A percentile compares a stretch with the other conserved stretches of the same genome.
Evolutionary conservation across 1,140 invertebrate genomes (phyloP).

Genomic region (Propsilocerus akamusi): DNA sequence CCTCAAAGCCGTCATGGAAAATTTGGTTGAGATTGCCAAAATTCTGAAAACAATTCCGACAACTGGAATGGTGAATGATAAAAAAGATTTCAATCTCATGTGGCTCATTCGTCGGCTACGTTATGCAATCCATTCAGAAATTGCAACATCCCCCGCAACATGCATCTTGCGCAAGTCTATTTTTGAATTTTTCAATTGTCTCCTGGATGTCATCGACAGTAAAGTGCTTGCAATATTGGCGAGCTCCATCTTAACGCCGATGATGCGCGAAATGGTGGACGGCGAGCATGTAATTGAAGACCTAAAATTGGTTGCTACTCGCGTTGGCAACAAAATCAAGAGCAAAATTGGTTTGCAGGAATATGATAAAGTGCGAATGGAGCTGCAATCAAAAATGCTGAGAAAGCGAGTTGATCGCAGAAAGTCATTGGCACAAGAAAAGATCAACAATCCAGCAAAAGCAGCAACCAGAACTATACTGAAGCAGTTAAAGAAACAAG

Average conservation of each 20-base stretch:
- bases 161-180: slow-evolving; percentile 31
- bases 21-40: slow-evolving; percentile 47
- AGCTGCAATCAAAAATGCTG: slow-evolving; percentile 32
- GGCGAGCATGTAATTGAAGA: slow-evolving; percentile 31
- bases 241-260: slow-evolving; percentile 35
- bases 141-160: slow-evolving; percentile 24
- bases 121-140: slow-evolving; percentile 37
- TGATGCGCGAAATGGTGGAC: slow-evolving; percentile 46
- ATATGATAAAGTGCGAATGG: slow-evolving; percentile 37
- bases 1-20: slow-evolving; percentile 48
- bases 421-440: slow-evolving; percentile 35
- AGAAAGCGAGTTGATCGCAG: slow-evolving; percentile 42
- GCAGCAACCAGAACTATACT: slow-evolving; percentile 51
- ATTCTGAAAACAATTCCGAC: slow-evolving; percentile 32
- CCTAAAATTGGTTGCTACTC: slow-evolving; percentile 37
- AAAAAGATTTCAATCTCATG: slow-evolving; percentile 17
- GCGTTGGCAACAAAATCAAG: slow-evolving; percentile 44
- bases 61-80: slow-evolving; percentile 12
- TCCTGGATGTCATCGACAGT: slow-evolving; percentile 32
- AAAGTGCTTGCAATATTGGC: slow-evolving; percentile 26
- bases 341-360: slow-evolving; percentile 39
- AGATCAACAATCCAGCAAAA: slow-evolving; percentile 46
- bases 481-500: slow-evolving; percentile 43
- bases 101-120: slow-evolving; percentile 38
- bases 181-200: slow-evolving; percentile 54